A percentile compares a stretch with the other conserved stretches of the same genome.
Conservation (phyloP, 2,797 vertebrate genomes). For the Phalanger gymnotis region DNA sequence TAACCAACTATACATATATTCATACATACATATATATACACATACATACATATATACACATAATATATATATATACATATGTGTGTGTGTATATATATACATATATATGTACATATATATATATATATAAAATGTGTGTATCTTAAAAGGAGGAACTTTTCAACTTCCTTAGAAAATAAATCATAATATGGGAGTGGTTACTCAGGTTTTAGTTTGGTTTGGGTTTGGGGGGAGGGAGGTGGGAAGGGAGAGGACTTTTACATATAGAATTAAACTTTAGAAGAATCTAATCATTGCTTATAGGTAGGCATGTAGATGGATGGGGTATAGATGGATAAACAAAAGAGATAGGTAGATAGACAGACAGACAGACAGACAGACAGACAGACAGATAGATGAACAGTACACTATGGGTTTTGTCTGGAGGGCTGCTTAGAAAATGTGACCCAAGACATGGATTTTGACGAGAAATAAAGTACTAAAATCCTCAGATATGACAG, state of each 20-base stretch:
- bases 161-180: slow-evolving; percentile 29
- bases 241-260: slow-evolving; percentile 21
- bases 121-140: background rate
- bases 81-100: no score
- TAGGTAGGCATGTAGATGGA: slow-evolving; percentile 19
- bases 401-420: slow-evolving; percentile 14
- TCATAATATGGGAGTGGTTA: background rate
- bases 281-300: slow-evolving; percentile 59
- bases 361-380: no score
- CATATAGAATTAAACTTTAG: slow-evolving; percentile 75
- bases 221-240: background rate
- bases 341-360: no score
- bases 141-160: slow-evolving; percentile 24
- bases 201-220: background rate
- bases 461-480: background rate
- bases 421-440: slow-evolving; percentile 66
- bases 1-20: background rate
- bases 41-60: no score
- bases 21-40: no score
- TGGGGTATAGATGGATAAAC: no score
- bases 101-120: background rate
- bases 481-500: slow-evolving; percentile 18
- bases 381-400: background rate
- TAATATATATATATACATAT: no score
- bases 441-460: background rate